Evolutionary conservation across 2,113 vertebrate species (phyloP), one percentile per base, ranked within the genome.

Genomic region (Narcine bancroftii): DNA sequence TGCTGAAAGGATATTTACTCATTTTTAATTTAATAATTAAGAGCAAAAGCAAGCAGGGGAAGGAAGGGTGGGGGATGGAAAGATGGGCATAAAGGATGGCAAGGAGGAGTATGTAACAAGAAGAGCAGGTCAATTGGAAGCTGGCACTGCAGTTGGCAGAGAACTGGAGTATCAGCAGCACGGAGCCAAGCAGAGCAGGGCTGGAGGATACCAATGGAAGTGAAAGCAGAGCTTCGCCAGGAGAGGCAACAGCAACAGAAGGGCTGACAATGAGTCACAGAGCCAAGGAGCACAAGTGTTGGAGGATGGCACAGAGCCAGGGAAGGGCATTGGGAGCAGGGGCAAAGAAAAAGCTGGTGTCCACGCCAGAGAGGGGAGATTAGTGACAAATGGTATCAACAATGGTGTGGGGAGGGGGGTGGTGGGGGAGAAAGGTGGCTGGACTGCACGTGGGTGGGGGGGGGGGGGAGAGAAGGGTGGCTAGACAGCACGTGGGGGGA

Each of bases 361-460:
- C 17, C 17, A 21, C 17, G 75, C 6, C 29, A 77, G 92, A 72
- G 71, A 6, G 47, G 65, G 56, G 15, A 60, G 39, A 24, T 36
- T 10, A 47, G 77, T 36, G 77, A 6, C 36, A 7, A 42, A 21
- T n/a, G 4, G 75, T 21, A 13, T 21, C 17, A 73, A n/a, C n/a
- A n/a, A n/a, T n/a, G 56, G 56, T 10, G 56, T 4, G 56, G 56
- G 4, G 56, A 15, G 56, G 6, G 56, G 15, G 56, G 56, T 7
- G 56, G 56, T 60, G 6, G 11, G 56, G 56, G 17, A n/a, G 19
- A 77, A 19, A 77, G 19, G 39, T 33, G 39, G 71, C 13, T 17
- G 17, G 71, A 13, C 17, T 17, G 13, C 39, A 0, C 47, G 2
- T 47, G 89, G 94, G 93, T 39, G 93, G 94, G 87, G 50, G 50